Evolutionary conservation across 2,113 vertebrate species (phyloP).

Genomic region (human (Homo sapiens)): GRCh38 chr7:14908501-14909000

Average conservation of each 20-base stretch:
- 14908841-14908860: neutral
- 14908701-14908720: neutral
- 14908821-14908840: neutral
- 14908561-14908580: neutral
- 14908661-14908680: neutral
- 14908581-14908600: neutral
- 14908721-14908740: neutral
- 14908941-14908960: conserved; percentile 22
- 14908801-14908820: neutral
- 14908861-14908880: neutral
- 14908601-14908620: neutral
- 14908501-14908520: neutral
- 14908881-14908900: conserved; percentile 29
- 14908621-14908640: neutral
- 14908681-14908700: neutral
- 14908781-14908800: neutral
- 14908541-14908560: conserved; percentile 22
- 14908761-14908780: neutral
- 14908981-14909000: conserved; percentile 49
- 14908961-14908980: neutral
- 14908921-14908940: conserved; percentile 33
- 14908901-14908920: neutral
- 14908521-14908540: neutral
- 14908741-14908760: neutral
- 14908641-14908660: neutral